A percentile compares a stretch with the other conserved stretches of the same genome.
These are phyloP conservation scores for Dermochelys coriacea DNA, from an alignment of 2,797 vertebrate species.

Conservation along the genomic window DNA sequence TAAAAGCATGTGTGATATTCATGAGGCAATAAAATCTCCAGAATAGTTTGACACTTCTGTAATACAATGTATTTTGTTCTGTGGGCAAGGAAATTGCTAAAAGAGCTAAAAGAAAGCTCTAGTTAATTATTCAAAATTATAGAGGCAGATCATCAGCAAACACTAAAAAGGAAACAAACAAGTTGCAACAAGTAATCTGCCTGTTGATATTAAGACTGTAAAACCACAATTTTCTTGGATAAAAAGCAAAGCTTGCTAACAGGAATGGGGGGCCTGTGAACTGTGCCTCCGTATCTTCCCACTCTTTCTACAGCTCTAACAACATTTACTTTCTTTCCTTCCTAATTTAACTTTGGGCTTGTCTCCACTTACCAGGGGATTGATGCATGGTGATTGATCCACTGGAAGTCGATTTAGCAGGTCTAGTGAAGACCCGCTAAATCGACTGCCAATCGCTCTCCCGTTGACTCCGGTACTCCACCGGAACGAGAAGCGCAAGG, in stretches of 20 bases:
- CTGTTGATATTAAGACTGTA: conserved; percentile 5
- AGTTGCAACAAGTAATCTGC: conserved; percentile 34
- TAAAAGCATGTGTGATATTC: conserved; percentile 42
- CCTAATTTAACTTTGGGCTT: conserved; percentile 37
- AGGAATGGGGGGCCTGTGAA: background rate
- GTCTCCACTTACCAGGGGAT: too few species aligned
- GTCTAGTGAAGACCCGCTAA: too few species aligned
- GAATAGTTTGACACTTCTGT: conserved; percentile 50
- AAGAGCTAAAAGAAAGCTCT: conserved; percentile 49
- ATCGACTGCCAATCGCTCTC: too few species aligned
- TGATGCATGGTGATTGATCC: too few species aligned
- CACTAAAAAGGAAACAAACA: conserved; percentile 62
- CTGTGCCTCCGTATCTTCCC: background rate
- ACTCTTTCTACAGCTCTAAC: background rate
- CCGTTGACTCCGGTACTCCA: too few species aligned
- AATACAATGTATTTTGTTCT: conserved; percentile 50
- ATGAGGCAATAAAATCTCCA: conserved; percentile 57
- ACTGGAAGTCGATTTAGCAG: too few species aligned
- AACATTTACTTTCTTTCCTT: conserved; percentile 10
- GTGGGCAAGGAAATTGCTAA: conserved; percentile 39
- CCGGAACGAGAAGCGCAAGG: too few species aligned
- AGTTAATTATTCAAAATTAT: background rate
- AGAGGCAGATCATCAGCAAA: conserved; percentile 51
- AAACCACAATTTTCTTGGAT: conserved; percentile 11
- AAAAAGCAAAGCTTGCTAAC: background rate